Evolutionary conservation across 2,113 vertebrate genomes (phyloP), one percentile per base, ranked within the genome.

Genomic region (Salvator merianae): DNA sequence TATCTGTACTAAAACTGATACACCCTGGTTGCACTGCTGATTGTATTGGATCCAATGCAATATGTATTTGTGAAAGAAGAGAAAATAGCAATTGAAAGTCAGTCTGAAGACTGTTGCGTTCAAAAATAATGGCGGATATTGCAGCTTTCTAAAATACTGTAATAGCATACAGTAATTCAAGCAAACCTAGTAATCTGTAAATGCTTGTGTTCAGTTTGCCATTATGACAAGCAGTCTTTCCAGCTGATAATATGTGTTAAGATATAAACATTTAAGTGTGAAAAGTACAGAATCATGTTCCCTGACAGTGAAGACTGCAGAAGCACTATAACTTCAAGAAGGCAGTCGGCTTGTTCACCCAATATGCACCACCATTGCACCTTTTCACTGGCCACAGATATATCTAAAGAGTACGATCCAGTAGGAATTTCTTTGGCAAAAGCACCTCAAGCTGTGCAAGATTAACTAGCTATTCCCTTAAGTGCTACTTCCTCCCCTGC

Each of bases 21-120:
- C 83, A 80, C 87, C 91, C 86, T 87, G 87, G 92, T 91, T 96
- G 93, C 93, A 94, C 91, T 89, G 91, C 91, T 96, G 95, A 94
- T 95, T 95, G 94, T 93, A 95, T 96, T 96, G 96, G 96, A 96
- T 95, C 90, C 89, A 95, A 94, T 81, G 78, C 7, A 4, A 84
- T 91, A 93, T 93, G 93, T 93, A 93, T 96, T 94, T 95, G 93
- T 88, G 69, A 0, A 85, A 89, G 87, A 91, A 85, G 88, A 79
- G 79, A 87, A 94, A 94, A 92, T 90, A 90, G 93, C 93, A 94
- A 92, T 0, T 0, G 93, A 88, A 88, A 93, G 92, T 90, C 93
- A 89, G 90, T 92, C 90, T 93, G 89, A 93, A 92, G 88, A 85
- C 82, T 91, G 90, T 89, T 90, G 77, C 90, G 74, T 89, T 86